phyloP scores from a whole-genome alignment of 2,797 vertebrate genomes.

The Pseudochromis fuscus region DNA sequence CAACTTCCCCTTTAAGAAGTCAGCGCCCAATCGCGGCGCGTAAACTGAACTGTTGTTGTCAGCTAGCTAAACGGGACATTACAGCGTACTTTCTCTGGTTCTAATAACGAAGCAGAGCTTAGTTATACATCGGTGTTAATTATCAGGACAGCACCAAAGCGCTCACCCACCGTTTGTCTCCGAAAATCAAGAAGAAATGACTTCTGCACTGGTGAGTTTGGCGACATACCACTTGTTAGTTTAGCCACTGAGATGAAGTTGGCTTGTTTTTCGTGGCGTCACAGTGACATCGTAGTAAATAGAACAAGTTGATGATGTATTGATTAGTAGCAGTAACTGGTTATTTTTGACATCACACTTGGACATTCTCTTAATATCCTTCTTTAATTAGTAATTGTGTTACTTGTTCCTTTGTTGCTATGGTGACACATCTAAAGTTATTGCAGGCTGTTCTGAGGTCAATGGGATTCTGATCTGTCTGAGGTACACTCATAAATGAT shows the following conservation, averaged over 20 bases:
- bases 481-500: no score
- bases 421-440: no score
- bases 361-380: background rate
- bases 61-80: conserved; percentile 14
- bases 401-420: no score
- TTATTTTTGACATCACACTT: background rate
- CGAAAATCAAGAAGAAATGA: conserved; percentile 65
- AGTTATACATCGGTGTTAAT: background rate
- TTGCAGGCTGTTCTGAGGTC: no score
- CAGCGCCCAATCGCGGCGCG: conserved; percentile 80
- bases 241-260: conserved; percentile 15
- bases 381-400: rapidly evolving
- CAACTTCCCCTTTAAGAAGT: conserved; percentile 74
- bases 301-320: background rate
- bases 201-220: conserved; percentile 77
- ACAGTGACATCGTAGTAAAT: background rate
- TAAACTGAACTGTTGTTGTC: conserved; percentile 82
- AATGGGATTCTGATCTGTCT: no score
- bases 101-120: background rate
- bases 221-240: background rate
- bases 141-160: background rate
- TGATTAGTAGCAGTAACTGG: background rate
- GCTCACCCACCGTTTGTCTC: background rate
- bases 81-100: no score
- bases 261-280: conserved; percentile 2